phyloP scores from a whole-genome alignment of 2,797 vertebrate species.

The Meda fulgida region DNA sequence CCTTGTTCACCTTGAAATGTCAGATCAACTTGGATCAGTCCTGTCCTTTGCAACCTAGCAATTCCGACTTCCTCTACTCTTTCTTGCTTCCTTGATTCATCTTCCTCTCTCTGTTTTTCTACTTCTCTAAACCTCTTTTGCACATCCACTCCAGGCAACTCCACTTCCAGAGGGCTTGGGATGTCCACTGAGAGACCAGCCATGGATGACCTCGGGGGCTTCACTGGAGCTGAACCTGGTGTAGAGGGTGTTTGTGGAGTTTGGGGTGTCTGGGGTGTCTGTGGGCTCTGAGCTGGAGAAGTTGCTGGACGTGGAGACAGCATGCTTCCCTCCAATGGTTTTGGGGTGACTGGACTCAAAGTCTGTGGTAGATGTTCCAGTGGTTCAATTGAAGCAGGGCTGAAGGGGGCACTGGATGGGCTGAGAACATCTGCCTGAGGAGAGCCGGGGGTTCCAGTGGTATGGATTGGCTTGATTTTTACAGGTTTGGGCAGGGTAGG shows the following conservation, averaged over 20 bases:
- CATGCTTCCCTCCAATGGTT: slow-evolving; percentile 62
- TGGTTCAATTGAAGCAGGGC: slow-evolving; percentile 68
- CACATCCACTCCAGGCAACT: slow-evolving; percentile 63
- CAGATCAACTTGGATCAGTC: slow-evolving; percentile 4
- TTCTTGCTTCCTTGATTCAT: slow-evolving; percentile 57
- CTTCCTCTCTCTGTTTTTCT: slow-evolving; percentile 55
- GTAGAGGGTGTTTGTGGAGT: slow-evolving; percentile 76
- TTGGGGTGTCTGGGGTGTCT: slow-evolving; percentile 72
- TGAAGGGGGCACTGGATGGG: slow-evolving; percentile 60
- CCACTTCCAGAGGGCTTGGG: slow-evolving; percentile 77
- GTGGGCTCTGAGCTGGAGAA: slow-evolving; percentile 78
- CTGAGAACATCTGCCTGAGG: slow-evolving; percentile 56
- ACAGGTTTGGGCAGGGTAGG: slow-evolving; percentile 82
- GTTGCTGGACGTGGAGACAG: slow-evolving; percentile 69
- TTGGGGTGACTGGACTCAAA: slow-evolving; percentile 42
- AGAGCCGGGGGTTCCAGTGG: slow-evolving; percentile 12
- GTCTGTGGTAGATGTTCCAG: slow-evolving; percentile 24
- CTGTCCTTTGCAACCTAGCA: slow-evolving; percentile 24
- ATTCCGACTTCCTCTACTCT: slow-evolving; percentile 57
- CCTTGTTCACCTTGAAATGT: slow-evolving; percentile 16
- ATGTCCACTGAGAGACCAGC: slow-evolving; percentile 72
- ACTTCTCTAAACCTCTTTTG: slow-evolving; percentile 42
- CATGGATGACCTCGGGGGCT: slow-evolving; percentile 92
- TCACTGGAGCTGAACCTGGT: slow-evolving; percentile 85
- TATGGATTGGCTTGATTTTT: slow-evolving; percentile 62